A percentile compares a stretch with the other conserved stretches of the same genome.
These are phyloP conservation scores for Mimumesa dahlbomi DNA, from an alignment of 2,888 invertebrate species.

Conservation along the genomic window DNA sequence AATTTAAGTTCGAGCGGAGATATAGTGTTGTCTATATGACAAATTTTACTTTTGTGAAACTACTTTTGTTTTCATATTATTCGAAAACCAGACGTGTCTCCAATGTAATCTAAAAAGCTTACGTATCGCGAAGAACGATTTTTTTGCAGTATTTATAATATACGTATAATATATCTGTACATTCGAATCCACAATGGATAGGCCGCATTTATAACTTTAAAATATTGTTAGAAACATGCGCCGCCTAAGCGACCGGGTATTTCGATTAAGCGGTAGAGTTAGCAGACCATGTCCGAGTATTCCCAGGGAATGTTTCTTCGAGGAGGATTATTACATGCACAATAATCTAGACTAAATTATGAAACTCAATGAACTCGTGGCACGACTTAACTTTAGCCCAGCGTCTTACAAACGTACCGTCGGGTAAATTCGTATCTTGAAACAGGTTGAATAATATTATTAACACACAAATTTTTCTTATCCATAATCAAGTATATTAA, in stretches of 20 bases:
- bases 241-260: slow-evolving; percentile 9
- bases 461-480: no score
- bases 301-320: slow-evolving; percentile 36
- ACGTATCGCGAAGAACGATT: no score
- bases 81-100: no score
- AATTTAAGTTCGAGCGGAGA: no score
- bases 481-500: no score
- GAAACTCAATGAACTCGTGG: slow-evolving; percentile 40
- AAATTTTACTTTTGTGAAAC: no score
- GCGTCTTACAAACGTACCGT: no score
- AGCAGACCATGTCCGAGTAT: slow-evolving; percentile 44
- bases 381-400: slow-evolving; percentile 33
- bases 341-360: slow-evolving; percentile 32
- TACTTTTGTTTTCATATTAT: no score
- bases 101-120: no score
- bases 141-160: no score
- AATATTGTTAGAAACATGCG: slow-evolving; percentile 36
- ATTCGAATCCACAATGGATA: slow-evolving; percentile 38
- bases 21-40: no score
- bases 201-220: slow-evolving; percentile 38
- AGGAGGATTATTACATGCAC: slow-evolving; percentile 49
- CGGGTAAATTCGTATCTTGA: slow-evolving; percentile 17
- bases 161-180: no score
- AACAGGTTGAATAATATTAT: neutral
- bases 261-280: slow-evolving; percentile 43